Evolutionary conservation across 2,113 vertebrate genomes (phyloP).

Genomic region (Heterochromis multidens): DNA sequence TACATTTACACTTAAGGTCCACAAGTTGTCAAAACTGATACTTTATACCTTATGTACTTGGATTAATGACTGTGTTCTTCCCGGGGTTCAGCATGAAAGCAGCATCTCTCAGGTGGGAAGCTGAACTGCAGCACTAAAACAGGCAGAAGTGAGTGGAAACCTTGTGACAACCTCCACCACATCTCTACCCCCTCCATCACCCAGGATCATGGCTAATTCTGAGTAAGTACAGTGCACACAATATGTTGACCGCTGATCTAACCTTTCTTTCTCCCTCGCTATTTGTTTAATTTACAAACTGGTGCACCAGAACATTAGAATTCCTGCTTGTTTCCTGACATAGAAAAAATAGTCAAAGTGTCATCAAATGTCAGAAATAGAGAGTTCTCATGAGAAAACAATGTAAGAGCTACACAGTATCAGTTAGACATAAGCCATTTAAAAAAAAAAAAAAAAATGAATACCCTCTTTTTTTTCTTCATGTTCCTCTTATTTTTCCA

Average conservation of each 20-base stretch:
- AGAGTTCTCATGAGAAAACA: neutral
- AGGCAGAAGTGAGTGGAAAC: constrained; percentile 31
- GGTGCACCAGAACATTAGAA: neutral
- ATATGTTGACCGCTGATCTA: neutral
- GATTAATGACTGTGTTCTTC: neutral
- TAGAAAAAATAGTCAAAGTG: neutral
- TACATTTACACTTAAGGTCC: neutral
- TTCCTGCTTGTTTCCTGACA: neutral
- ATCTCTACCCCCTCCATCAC: constrained; percentile 19
- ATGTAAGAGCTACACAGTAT: neutral
- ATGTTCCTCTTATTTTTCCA: neutral
- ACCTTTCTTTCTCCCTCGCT: neutral
- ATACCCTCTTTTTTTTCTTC: no score
- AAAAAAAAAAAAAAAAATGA: no score
- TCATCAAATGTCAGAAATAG: neutral
- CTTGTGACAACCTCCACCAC: constrained; percentile 2
- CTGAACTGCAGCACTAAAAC: constrained; percentile 58
- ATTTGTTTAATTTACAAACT: neutral
- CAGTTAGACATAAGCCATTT: neutral
- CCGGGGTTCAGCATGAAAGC: constrained; percentile 59
- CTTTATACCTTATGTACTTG: neutral
- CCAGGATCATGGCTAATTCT: constrained; percentile 62
- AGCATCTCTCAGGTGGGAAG: constrained; percentile 37
- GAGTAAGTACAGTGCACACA: constrained; percentile 56
- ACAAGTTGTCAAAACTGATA: neutral